Base-by-base conservation (phyloP, 2,113 vertebrate genomes). In the Grallaria varia region DNA sequence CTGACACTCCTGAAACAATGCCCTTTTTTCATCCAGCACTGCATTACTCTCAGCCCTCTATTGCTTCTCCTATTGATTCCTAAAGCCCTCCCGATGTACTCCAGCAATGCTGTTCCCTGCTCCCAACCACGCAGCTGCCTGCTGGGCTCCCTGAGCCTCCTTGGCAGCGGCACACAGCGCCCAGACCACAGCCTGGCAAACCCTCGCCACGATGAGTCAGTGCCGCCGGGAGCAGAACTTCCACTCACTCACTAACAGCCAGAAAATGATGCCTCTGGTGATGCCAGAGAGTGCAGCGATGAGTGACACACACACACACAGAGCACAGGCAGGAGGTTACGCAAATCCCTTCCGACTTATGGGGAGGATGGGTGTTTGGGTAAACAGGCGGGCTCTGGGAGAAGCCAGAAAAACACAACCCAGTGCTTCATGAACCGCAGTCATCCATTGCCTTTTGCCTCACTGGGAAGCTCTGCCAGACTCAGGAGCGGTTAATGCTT, bases 371-470 rank as follows among this genome's bases (percentile, higher is more conserved):
- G 30, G 18, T 66, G 55, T 53, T 30, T 64, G 81, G 56, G 45
- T 75, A 85, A 83, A 42, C 59, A 69, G 73, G 60, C 55, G 45
- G 49, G 30, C 30, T n/a, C 78, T 53, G 62, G 28, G 47, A 44
- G 10, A 78, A 90, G 67, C 37, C 75, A 92, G 75, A 37, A 83
- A 79, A 96, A 72, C n/a, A 53, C 55, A 91, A 80, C 30, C 27
- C 40, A 37, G 5, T 0, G 5, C 91, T 52, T 47, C 0, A 0
- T 35, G 77, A 89, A 52, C 14, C 25, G 4, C 56, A 6, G 30
- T 63, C 67, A 78, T 83, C 55, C 37, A 1, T 11, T 50, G 85
- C 78, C 62, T 94, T 78, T 67, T 84, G 73, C 76, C 86, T 78
- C 64, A 3, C 52, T 44, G 27, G 59, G 78, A 83, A 87, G 63